Percentiles rank a stretch among this genome's conserved stretches.
These are phyloP conservation scores for Autographa gamma DNA, from an alignment of 2,888 invertebrate genomes.

Conservation along the genomic window DNA sequence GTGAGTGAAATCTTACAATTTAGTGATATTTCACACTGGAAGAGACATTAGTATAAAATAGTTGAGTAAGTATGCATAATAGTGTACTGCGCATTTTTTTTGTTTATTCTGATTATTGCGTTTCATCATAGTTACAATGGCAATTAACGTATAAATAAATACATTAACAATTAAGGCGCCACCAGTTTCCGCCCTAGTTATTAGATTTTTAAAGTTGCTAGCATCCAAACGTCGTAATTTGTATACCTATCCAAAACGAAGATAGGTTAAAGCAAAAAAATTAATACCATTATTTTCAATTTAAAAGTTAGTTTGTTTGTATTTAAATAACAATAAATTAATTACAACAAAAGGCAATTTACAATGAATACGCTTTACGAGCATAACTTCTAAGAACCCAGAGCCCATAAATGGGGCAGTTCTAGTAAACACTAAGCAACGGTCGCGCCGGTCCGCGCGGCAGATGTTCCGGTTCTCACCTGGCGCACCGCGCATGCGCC, in stretches of 20 bases:
- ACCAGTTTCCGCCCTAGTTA: no score
- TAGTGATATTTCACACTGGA: constrained; percentile 46
- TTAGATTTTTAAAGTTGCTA: no score
- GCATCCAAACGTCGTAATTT: no score
- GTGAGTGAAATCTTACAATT: constrained; percentile 56
- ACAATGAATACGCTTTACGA: constrained; percentile 7
- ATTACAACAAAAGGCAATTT: not conserved
- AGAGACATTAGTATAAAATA: constrained; percentile 33
- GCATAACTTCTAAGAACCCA: constrained; percentile 30
- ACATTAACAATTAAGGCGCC: no score
- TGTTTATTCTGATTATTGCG: no score
- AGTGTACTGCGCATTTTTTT: no score
- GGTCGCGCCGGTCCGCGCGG: constrained; percentile 55
- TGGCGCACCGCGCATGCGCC: constrained; percentile 69
- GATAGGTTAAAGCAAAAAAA: no score
- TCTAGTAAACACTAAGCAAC: constrained; percentile 48
- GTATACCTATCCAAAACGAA: no score
- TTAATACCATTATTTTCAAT: no score
- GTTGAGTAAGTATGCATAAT: no score
- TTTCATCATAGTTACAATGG: no score
- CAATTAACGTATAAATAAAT: no score
- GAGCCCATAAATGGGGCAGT: constrained; percentile 24
- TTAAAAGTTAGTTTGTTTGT: not conserved
- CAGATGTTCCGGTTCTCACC: constrained; percentile 84
- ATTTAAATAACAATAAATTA: not conserved